These are phyloP conservation scores for Ochropacha duplaris DNA, from an alignment of 2,888 invertebrate species.

Conservation along the genomic window DNA sequence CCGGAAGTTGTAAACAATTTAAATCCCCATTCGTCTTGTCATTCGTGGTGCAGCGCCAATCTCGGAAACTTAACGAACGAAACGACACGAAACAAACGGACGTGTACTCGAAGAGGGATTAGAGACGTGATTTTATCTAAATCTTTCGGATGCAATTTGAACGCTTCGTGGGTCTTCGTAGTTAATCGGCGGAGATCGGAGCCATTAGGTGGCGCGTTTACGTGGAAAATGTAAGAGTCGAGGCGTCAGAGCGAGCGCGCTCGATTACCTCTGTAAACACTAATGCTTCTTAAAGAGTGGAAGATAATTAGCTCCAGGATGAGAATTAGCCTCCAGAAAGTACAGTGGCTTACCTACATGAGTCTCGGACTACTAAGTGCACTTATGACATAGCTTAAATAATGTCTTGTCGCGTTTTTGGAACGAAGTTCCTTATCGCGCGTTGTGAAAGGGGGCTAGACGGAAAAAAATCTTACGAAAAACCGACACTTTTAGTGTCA, in stretches of 20 bases:
- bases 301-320: neutral
- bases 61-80: neutral
- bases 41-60: neutral
- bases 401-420: neutral
- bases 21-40: constrained; percentile 3
- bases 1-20: neutral
- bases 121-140: neutral
- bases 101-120: neutral
- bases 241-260: neutral
- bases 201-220: constrained; percentile 30
- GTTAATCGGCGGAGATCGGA: neutral
- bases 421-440: too few relatives aligned
- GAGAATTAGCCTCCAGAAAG: neutral
- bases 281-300: neutral
- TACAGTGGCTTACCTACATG: neutral
- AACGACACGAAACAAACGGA: neutral
- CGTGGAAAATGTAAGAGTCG: constrained; percentile 30
- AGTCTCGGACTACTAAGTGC: neutral
- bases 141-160: neutral
- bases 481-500: too few relatives aligned
- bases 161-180: neutral
- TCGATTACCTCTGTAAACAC: neutral
- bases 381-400: neutral
- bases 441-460: too few relatives aligned
- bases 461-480: too few relatives aligned